Evolutionary conservation across 2,797 vertebrate species (phyloP).

Genomic region (Zenarchopterus dispar): DNA sequence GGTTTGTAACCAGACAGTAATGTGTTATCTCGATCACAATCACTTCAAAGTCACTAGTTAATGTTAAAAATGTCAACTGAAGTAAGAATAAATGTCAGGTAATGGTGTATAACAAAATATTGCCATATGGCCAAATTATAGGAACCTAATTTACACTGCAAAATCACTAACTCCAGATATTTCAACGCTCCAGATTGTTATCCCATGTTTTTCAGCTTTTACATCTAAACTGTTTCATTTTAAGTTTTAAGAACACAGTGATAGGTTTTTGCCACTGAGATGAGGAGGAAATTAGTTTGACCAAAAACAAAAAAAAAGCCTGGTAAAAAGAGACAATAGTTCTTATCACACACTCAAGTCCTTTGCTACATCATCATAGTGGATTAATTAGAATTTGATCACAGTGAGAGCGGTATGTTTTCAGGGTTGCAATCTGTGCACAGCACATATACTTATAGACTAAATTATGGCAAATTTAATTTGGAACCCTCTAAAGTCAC

Average conservation of each 20-base stretch:
- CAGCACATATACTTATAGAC: too few species aligned
- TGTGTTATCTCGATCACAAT: too few species aligned
- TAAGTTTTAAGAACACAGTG: neutral
- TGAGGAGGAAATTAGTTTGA: constrained; percentile 21
- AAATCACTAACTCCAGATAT: constrained; percentile 26
- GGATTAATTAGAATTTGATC: constrained; percentile 38
- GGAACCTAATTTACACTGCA: neutral
- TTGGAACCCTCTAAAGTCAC: too few species aligned
- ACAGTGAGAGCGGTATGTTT: too few species aligned
- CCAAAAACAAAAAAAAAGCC: constrained; percentile 21
- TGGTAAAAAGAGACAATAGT: constrained; percentile 23
- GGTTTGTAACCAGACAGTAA: too few species aligned
- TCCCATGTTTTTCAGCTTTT: constrained; percentile 4
- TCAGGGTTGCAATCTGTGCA: too few species aligned
- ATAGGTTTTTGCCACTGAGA: constrained; percentile 16
- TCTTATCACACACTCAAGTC: constrained; percentile 31
- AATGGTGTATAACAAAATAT: constrained; percentile 9
- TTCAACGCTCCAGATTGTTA: constrained; percentile 14
- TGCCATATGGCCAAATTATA: too few species aligned
- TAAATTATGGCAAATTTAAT: too few species aligned
- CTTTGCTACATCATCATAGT: constrained; percentile 17
- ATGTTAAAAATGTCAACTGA: too few species aligned
- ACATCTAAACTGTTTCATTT: constrained; percentile 13
- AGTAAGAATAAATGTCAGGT: neutral
- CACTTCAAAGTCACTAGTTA: too few species aligned